These are phyloP conservation scores for Hoplostethus atlanticus DNA, from an alignment of 2,797 vertebrate genomes.

Conservation along the genomic window DNA sequence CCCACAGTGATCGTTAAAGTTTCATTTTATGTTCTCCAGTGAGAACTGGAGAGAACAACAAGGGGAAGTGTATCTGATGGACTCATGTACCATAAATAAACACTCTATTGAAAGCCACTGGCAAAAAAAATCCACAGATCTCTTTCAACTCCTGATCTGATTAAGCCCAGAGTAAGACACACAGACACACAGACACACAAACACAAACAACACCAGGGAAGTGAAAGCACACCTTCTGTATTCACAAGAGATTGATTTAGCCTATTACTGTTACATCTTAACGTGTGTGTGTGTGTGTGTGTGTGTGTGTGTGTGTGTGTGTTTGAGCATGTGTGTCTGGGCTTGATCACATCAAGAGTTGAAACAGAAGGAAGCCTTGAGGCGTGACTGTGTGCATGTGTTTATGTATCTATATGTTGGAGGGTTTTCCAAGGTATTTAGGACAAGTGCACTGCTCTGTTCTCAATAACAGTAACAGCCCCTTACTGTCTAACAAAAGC, in stretches of 20 bases:
- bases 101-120: constrained; percentile 45
- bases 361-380: constrained; percentile 45
- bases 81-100: constrained; percentile 61
- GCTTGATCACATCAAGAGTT: constrained; percentile 52
- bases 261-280: constrained; percentile 20
- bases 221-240: constrained; percentile 40
- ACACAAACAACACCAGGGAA: constrained; percentile 12
- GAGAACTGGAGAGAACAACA: constrained; percentile 45
- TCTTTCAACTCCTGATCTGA: constrained; percentile 66
- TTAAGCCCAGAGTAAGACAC: constrained; percentile 56
- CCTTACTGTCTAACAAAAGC: constrained; percentile 35
- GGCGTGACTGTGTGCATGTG: constrained; percentile 58
- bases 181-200: constrained; percentile 26
- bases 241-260: constrained; percentile 59
- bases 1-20: constrained; percentile 62
- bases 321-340: neutral
- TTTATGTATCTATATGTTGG: constrained; percentile 39
- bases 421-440: constrained; percentile 45
- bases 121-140: constrained; percentile 55
- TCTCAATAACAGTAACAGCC: constrained; percentile 35
- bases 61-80: constrained; percentile 48
- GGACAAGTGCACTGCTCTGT: constrained; percentile 40
- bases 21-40: constrained; percentile 62
- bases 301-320: constrained; percentile 12
- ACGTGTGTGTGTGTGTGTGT: constrained; percentile 3